phyloP scores from a whole-genome alignment of 2,113 vertebrate genomes.

The Datnioides undecimradiatus region DNA sequence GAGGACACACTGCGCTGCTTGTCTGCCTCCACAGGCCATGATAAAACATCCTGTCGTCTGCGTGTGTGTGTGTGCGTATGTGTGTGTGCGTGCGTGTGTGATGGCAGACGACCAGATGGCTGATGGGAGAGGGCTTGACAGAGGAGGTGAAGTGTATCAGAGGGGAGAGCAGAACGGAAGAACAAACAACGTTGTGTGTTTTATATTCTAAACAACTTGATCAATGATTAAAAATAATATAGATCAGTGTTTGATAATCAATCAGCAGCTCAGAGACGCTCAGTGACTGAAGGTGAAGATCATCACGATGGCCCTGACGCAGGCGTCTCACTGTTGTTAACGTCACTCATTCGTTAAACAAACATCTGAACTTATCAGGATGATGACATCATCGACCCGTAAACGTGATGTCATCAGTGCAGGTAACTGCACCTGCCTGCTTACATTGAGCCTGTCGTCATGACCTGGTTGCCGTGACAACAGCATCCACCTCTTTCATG shows the following conservation, averaged over 20 bases:
- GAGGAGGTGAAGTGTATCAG: conserved; percentile 32
- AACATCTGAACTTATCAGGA: too few species aligned
- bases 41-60: conserved; percentile 12
- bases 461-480: neutral
- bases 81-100: conserved; percentile 3
- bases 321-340: too few species aligned
- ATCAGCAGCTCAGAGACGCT: too few species aligned
- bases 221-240: too few species aligned
- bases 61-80: conserved; percentile 2
- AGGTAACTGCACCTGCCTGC: neutral
- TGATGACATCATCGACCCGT: too few species aligned
- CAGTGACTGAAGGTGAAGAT: too few species aligned
- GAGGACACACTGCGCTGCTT: conserved; percentile 28
- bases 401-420: too few species aligned
- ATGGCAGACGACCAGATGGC: conserved; percentile 50
- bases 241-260: too few species aligned
- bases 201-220: too few species aligned
- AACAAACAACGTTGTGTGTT: too few species aligned
- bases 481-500: neutral
- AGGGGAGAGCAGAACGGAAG: neutral
- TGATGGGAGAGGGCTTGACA: conserved; percentile 44
- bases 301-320: too few species aligned
- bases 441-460: neutral
- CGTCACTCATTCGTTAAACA: too few species aligned
- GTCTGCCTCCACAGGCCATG: conserved; percentile 19